These are phyloP conservation scores for Anguilla anguilla DNA, from an alignment of 2,797 vertebrate species.

Conservation along the genomic window DNA sequence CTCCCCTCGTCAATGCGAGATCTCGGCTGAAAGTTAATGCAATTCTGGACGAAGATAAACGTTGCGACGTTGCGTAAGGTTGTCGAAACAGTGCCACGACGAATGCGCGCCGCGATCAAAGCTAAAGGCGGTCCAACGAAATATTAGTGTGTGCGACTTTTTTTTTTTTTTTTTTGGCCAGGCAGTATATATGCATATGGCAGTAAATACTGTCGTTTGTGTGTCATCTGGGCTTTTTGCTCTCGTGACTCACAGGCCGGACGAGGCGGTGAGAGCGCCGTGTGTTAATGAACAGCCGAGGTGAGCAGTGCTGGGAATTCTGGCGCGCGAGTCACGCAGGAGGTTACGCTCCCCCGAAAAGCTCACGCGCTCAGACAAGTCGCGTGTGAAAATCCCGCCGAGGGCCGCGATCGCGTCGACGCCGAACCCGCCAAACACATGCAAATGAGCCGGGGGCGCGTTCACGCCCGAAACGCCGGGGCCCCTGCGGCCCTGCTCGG, in stretches of 20 bases:
- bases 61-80: too few species aligned
- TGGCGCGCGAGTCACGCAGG: slow-evolving; percentile 49
- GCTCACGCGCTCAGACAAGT: slow-evolving; percentile 58
- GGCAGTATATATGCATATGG: background rate
- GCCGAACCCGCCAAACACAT: background rate
- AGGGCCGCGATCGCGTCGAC: slow-evolving; percentile 35
- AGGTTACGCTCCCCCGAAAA: slow-evolving; percentile 63
- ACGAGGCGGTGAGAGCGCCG: slow-evolving; percentile 38
- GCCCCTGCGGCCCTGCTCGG: background rate
- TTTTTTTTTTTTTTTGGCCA: too few species aligned
- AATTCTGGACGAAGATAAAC: too few species aligned
- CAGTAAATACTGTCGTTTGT: background rate
- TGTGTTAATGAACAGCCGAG: slow-evolving; percentile 65
- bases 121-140: too few species aligned
- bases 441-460: background rate
- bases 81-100: too few species aligned
- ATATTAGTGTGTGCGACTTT: too few species aligned
- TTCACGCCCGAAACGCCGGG: background rate
- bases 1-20: too few species aligned
- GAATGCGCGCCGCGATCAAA: too few species aligned
- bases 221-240: background rate
- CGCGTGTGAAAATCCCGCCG: slow-evolving; percentile 57
- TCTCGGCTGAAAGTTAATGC: too few species aligned
- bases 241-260: background rate
- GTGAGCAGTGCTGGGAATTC: slow-evolving; percentile 47